phyloP scores from a whole-genome alignment of 2,113 vertebrate species.

The Zosterops borbonicus region DNA sequence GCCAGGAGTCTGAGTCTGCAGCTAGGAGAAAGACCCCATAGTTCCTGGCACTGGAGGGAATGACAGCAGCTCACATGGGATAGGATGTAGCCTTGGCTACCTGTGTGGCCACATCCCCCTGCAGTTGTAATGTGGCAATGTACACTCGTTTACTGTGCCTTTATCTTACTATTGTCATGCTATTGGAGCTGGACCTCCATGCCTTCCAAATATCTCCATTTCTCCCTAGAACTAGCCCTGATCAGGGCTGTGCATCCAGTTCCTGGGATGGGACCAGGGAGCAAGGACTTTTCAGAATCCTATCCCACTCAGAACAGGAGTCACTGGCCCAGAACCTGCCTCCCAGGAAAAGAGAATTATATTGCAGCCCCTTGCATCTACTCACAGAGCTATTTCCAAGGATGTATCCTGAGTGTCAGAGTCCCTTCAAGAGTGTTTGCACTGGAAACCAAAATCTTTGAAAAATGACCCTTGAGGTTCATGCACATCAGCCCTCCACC shows the following conservation, averaged over 20 bases:
- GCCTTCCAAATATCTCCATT: background rate
- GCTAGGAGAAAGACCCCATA: background rate
- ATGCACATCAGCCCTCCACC: background rate
- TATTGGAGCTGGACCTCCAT: background rate
- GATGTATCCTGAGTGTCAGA: background rate
- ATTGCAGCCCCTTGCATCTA: background rate
- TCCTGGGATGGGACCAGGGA: background rate
- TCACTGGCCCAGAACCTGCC: background rate
- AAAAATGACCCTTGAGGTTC: background rate
- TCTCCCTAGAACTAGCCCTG: background rate
- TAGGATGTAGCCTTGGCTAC: background rate
- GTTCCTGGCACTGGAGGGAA: background rate
- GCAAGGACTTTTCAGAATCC: background rate
- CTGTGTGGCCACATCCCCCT: rapidly evolving
- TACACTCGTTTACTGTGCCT: background rate
- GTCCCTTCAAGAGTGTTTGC: background rate
- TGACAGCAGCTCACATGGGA: background rate
- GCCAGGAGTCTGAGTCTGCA: background rate
- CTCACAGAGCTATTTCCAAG: background rate
- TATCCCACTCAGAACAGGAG: rapidly evolving
- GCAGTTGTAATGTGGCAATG: rapidly evolving
- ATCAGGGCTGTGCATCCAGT: background rate
- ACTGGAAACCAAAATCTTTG: background rate
- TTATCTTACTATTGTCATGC: background rate
- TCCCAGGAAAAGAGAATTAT: background rate